Evolutionary conservation across 2,797 vertebrate species (phyloP).

Genomic region (Acrossocheilus fasciatus): DNA sequence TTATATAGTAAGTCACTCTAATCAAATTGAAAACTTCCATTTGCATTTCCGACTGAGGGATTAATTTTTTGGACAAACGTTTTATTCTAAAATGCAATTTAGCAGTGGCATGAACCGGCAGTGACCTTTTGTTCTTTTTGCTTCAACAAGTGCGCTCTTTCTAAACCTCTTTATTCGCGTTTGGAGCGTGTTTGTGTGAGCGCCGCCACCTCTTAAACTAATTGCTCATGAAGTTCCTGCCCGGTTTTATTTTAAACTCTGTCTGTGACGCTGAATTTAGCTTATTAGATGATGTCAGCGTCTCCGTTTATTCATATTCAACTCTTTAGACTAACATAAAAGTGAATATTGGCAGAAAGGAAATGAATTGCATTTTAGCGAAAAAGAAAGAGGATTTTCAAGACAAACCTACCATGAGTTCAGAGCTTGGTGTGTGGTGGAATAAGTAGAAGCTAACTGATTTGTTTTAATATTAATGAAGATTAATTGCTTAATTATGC

Average conservation of each 20-base stretch:
- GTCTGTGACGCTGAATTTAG: constrained; percentile 13
- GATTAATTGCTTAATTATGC: background rate
- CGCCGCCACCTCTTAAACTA: constrained; percentile 66
- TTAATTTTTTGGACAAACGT: constrained; percentile 37
- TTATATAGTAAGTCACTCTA: constrained; percentile 34
- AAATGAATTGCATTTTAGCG: background rate
- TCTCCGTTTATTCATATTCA: background rate
- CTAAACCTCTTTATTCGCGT: background rate
- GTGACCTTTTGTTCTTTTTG: constrained; percentile 37
- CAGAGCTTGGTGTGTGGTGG: background rate
- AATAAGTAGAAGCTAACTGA: background rate
- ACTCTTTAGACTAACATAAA: background rate
- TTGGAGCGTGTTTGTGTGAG: background rate
- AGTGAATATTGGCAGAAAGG: background rate
- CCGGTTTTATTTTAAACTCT: constrained; percentile 65
- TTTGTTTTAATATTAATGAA: background rate
- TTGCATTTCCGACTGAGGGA: constrained; percentile 40
- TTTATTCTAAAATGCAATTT: constrained; percentile 34
- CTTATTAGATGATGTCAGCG: constrained; percentile 11
- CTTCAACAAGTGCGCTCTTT: constrained; percentile 2
- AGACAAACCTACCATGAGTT: background rate
- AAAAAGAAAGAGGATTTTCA: background rate
- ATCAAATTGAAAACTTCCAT: constrained; percentile 46
- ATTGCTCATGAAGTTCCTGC: constrained; percentile 67
- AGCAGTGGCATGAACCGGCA: background rate